Base-by-base conservation (phyloP, 2,888 invertebrate genomes). In the Nomada goodeniana region DNA sequence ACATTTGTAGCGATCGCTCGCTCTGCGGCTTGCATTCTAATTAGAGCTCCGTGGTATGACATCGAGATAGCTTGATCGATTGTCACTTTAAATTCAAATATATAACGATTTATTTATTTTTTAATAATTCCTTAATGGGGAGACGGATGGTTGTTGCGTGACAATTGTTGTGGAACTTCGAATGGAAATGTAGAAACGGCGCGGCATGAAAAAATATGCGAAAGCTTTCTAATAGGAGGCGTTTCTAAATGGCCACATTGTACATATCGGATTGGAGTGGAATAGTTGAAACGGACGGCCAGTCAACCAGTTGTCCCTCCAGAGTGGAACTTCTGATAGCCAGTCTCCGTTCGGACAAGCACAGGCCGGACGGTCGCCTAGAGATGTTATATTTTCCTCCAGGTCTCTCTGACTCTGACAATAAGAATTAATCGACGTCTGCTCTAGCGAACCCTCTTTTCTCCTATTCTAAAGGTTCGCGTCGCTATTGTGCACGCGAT, bases 351-450 rank as follows among this genome's bases (percentile, higher is more conserved):
- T 79, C 73, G 53, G 72, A 85, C 81, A 78, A 85, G 79, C 82
- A 88, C 80, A 74, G 83, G 55, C 78, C 82, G 75, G 78, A 80
- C 81, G 85, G 71, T 75, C 89, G 82, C 80, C 83, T 60, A 44
- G 82, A 83, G 85, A 82, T 86, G 86, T 89, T 90, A 90, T 89
- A 90, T 89, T 90, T 88, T 86, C 82, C 77, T 82, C 74, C 76
- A 52, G 63, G 78, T 53, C 82, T 71, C 83, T 68, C 89, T 90
- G 90, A 91, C 87, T 88, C 87, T 90, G 91, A 90, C 90, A 89
- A 91, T 90, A 90, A 90, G 89, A 91, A 91, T 91, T 90, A 91
- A 91, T 91, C 89, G 91, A 90, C 83, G 86, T 86, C 87, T 87
- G 71, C 72, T 81, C 75, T 69, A 68, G 50, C 72, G 65, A 61